A percentile compares a stretch with the other conserved stretches of the same genome.
Conservation (phyloP, 2,113 vertebrate genomes). For the Sterna hirundo region DNA sequence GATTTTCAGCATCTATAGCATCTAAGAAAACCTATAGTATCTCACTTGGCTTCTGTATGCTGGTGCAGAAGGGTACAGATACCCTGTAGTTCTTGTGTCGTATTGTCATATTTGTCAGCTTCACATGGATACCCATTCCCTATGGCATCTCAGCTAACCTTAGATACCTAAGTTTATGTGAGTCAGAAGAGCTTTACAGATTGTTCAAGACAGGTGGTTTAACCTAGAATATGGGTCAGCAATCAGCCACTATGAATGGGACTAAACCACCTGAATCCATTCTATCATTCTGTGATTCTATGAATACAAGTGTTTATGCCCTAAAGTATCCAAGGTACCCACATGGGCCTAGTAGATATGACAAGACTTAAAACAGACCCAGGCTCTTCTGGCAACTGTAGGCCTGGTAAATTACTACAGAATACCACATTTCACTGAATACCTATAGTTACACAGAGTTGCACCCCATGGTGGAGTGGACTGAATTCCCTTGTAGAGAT, state of each 20-base stretch:
- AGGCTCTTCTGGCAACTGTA: neutral
- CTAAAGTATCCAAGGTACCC: neutral
- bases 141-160: neutral
- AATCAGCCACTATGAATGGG: neutral
- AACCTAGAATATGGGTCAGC: neutral
- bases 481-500: neutral
- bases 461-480: neutral
- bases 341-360: neutral
- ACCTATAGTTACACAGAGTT: neutral
- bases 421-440: neutral
- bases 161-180: fast-evolving
- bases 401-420: neutral
- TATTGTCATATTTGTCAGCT: neutral
- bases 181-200: neutral
- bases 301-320: neutral
- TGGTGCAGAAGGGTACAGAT: neutral
- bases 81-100: neutral
- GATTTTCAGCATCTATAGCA: neutral
- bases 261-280: neutral
- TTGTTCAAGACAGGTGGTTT: neutral
- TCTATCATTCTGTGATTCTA: no score
- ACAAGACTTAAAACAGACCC: neutral
- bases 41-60: neutral
- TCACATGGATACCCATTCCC: neutral
- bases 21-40: neutral